Evolutionary conservation across 1,140 invertebrate species (phyloP), one percentile per base, ranked within the genome.

Genomic region (Apis laboriosa): DNA sequence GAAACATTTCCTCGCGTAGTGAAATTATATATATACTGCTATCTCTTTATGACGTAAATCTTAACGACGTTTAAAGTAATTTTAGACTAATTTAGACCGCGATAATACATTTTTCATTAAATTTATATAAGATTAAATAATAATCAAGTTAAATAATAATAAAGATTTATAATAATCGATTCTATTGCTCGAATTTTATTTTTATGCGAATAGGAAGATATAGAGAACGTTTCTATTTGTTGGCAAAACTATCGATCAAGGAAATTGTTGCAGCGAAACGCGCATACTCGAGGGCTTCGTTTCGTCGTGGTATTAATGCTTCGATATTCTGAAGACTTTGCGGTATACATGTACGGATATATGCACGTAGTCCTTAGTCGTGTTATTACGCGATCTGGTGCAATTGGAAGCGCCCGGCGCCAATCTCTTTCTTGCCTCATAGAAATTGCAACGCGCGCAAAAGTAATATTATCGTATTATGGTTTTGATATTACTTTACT

Each of bases 311-410:
- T 74, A 76, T 53, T 67, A 60, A 77, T 56, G 75, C 56, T 55
- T 49, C 34, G 21, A 77, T 58, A 24, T 56, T 34, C 80, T 13
- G 55, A 81, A 34, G 53, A 76, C 73, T 73, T 49, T 49, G 73
- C 79, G 60, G 79, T 76, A 67, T 56, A 82, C 66, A 12, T 68
- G 67, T 5, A 60, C 19, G 64, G 24, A 77, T 63, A 58, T 77
- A 77, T 70, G 67, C 53, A 51, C 24, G 21, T 43, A 17, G 21
- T 28, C 74, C 19, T 76, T 72, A 19, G 49, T 61, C 84, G 84
- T 19, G 34, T 80, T 87, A 84, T 87, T 87, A 86, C 80, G 61
- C 73, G 86, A 87, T 87, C 86, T 87, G 77, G 84, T 86, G 86
- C 86, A 87, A 87, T 73, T 83, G 80, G 55, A 77, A 68, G 61